Percentiles rank a stretch among this genome's conserved stretches.
These are phyloP conservation scores for Nesometra sesokonis DNA, from an alignment of 35 echinoderm and acorn worm species.

Conservation along the genomic window DNA sequence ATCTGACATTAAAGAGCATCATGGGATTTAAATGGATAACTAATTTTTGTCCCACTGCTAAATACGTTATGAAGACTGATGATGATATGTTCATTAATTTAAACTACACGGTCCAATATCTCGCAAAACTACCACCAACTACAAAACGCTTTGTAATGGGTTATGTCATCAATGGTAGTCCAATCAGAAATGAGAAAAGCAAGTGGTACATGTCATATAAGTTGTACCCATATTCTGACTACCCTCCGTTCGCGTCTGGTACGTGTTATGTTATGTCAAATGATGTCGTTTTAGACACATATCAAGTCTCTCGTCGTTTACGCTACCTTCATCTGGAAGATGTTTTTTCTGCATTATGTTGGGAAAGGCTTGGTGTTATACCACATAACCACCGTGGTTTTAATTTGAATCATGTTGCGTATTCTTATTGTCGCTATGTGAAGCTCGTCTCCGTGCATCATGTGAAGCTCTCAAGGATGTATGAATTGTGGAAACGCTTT, in stretches of 20 bases:
- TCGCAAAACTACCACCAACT: neutral
- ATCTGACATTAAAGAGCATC: constrained; percentile 59
- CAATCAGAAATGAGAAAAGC: constrained; percentile 31
- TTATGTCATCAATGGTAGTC: neutral
- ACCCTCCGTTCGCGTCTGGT: constrained; percentile 65
- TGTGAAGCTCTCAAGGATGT: neutral
- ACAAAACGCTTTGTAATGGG: constrained; percentile 34
- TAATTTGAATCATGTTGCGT: neutral
- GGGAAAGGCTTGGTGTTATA: neutral
- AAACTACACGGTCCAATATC: constrained; percentile 14
- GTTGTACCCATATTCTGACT: constrained; percentile 28
- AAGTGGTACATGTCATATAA: constrained; percentile 57
- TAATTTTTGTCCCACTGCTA: constrained; percentile 34
- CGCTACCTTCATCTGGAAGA: constrained; percentile 5
- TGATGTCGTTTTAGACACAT: constrained; percentile 2
- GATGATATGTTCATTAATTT: constrained; percentile 57
- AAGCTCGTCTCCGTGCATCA: neutral
- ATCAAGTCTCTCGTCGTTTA: neutral
- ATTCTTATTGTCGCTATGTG: neutral
- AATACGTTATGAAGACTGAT: constrained; percentile 70
- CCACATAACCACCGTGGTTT: neutral
- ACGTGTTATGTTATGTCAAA: constrained; percentile 65
- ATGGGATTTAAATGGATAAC: constrained; percentile 85
- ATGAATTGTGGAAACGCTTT: neutral
- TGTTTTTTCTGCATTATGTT: neutral